Evolutionary conservation across 2,797 vertebrate species (phyloP).

Genomic region (Mus minutoides): DNA sequence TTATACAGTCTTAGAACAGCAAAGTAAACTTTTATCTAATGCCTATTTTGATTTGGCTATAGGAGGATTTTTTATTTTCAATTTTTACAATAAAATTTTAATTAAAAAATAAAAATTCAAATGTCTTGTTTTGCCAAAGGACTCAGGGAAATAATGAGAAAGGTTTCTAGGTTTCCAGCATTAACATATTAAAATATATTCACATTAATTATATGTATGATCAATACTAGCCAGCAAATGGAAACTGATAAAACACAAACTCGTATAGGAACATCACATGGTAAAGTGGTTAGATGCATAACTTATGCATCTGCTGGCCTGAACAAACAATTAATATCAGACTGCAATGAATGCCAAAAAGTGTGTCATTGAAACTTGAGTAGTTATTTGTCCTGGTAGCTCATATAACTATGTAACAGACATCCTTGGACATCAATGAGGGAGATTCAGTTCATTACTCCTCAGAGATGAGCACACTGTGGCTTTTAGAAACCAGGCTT

Average conservation of each 20-base stretch:
- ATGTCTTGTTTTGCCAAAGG: neutral
- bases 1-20: neutral
- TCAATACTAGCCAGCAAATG: neutral
- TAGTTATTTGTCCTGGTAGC: neutral
- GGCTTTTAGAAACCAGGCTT: neutral
- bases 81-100: neutral
- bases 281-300: no score
- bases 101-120: neutral
- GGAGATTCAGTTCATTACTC: neutral
- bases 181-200: neutral
- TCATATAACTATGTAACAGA: neutral
- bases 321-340: neutral
- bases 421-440: neutral
- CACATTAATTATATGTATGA: neutral
- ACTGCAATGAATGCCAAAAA: neutral
- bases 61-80: neutral
- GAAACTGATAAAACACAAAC: neutral
- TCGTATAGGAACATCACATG: rapidly evolving
- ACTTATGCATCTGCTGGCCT: neutral
- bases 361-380: neutral
- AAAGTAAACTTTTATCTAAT: neutral
- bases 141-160: neutral
- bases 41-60: neutral
- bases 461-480: neutral
- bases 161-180: neutral